These are phyloP conservation scores for Eretmochelys imbricata DNA, from an alignment of 2,113 vertebrate genomes.

Conservation along the genomic window DNA sequence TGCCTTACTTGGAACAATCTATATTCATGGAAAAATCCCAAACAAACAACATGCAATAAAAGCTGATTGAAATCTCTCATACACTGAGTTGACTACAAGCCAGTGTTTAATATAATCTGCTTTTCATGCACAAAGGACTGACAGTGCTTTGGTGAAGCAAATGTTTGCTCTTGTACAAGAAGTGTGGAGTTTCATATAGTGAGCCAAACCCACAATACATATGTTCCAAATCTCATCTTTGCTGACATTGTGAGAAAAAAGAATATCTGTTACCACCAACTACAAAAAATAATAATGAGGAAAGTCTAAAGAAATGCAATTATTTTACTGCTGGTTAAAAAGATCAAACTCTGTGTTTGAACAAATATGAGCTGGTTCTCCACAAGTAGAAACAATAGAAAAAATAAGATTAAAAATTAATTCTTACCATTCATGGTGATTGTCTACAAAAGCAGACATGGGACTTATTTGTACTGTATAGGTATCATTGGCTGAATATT, in stretches of 20 bases:
- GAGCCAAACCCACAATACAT: not conserved
- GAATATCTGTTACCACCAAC: constrained; percentile 26
- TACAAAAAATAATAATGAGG: not conserved
- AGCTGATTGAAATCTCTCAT: not conserved
- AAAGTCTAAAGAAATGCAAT: constrained; percentile 23
- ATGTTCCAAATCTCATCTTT: constrained; percentile 21
- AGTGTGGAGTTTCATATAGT: not conserved
- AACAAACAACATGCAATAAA: not conserved
- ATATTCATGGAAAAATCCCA: constrained; percentile 1
- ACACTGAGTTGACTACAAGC: not conserved
- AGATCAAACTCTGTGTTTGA: not conserved
- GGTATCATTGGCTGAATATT: constrained; percentile 98
- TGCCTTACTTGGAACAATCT: not conserved
- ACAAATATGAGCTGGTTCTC: not conserved
- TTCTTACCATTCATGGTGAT: constrained; percentile 98
- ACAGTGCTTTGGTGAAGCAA: not conserved
- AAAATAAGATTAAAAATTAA: not conserved
- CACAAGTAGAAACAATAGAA: not conserved
- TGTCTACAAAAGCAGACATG: constrained; percentile 99
- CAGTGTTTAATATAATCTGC: not conserved
- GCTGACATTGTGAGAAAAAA: constrained; percentile 61
- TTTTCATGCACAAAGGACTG: not conserved
- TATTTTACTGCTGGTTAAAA: constrained; percentile 38
- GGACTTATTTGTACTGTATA: constrained; percentile 99
- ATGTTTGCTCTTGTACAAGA: constrained; percentile 1